A percentile compares a stretch with the other conserved stretches of the same genome.
phyloP scores from a whole-genome alignment of 2,797 vertebrate genomes.

The Squalus acanthias region DNA sequence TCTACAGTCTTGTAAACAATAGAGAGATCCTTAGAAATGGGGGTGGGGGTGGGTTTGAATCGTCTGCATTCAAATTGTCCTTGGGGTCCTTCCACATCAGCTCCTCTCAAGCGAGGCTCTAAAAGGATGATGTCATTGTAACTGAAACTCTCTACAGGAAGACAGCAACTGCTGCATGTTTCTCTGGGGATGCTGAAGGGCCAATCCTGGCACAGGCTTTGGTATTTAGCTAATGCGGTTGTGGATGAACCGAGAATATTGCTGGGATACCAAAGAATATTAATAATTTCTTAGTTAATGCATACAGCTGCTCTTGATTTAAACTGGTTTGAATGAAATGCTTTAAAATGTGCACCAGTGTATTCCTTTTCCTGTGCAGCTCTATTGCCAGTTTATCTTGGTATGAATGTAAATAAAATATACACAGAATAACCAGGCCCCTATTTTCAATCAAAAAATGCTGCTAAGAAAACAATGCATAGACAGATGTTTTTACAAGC shows the following conservation, averaged over 20 bases:
- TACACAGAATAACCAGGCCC: not conserved
- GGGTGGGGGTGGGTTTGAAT: not conserved
- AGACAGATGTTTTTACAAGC: not conserved
- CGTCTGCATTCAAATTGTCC: constrained; percentile 30
- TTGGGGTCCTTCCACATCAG: constrained; percentile 42
- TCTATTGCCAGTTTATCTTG: not conserved
- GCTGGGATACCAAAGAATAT: not conserved
- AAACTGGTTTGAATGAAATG: not conserved
- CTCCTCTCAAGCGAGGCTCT: constrained; percentile 12
- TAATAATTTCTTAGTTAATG: not conserved
- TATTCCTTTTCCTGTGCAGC: not conserved
- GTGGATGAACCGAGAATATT: not conserved
- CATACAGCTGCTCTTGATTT: not conserved
- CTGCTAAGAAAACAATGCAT: not conserved
- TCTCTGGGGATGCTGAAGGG: constrained; percentile 42
- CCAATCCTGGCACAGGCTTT: not conserved
- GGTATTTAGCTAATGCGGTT: constrained; percentile 35
- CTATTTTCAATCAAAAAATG: not conserved
- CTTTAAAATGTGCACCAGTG: not conserved
- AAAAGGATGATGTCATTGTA: constrained; percentile 56
- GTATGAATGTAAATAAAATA: not conserved
- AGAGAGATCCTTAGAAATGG: not conserved
- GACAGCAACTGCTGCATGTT: constrained; percentile 42
- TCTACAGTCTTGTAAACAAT: constrained; percentile 12
- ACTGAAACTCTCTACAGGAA: constrained; percentile 49